Percentiles rank a stretch among this genome's conserved stretches.
These are phyloP conservation scores for Xestoiulus laeticollis DNA, from an alignment of 2,888 invertebrate species.

Conservation along the genomic window DNA sequence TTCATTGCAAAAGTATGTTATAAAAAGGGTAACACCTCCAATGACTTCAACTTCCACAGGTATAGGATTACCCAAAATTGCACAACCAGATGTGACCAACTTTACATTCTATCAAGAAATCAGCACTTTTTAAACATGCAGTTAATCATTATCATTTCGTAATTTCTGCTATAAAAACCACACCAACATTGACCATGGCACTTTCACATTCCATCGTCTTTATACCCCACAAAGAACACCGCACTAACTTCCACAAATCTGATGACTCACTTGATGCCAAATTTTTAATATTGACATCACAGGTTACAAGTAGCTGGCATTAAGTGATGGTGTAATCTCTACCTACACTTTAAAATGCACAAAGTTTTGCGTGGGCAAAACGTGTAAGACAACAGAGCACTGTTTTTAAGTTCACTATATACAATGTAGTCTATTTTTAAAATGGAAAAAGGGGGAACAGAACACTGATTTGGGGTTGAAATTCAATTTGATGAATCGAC, in stretches of 20 bases:
- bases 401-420: background rate
- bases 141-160: background rate
- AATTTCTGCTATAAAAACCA: background rate
- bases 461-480: background rate
- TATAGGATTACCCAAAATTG: background rate
- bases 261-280: background rate
- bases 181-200: background rate
- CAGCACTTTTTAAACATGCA: background rate
- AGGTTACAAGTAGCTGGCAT: background rate
- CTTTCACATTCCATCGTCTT: background rate
- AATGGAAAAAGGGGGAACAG: background rate
- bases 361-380: background rate
- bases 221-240: background rate
- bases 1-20: background rate
- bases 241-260: background rate
- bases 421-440: background rate
- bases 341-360: background rate
- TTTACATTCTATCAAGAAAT: background rate
- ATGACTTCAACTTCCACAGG: background rate
- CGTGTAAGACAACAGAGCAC: background rate
- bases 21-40: background rate
- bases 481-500: slow-evolving; percentile 37
- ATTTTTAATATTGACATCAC: slow-evolving; percentile 14
- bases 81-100: background rate
- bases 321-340: background rate